Percentiles rank a stretch among this genome's conserved stretches.
Conservation (phyloP, 2,797 vertebrate species). For the Steatocranus sp. region DNA sequence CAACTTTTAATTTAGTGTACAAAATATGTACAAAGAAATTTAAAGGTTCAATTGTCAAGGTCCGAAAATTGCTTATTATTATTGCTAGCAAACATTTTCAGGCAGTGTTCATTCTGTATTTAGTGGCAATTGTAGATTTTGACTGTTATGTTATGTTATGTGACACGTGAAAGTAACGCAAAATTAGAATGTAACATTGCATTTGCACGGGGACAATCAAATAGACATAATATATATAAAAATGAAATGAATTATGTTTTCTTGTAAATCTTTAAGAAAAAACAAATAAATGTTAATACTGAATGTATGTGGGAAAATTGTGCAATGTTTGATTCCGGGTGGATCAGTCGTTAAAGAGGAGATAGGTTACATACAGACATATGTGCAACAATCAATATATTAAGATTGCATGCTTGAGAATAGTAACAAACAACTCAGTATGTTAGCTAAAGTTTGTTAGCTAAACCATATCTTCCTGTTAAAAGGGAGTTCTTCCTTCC, state of each 20-base stretch:
- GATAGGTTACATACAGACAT: rapidly evolving
- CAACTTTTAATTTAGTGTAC: not conserved
- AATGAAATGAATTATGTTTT: not conserved
- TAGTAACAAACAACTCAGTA: not conserved
- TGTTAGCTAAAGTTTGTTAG: not conserved
- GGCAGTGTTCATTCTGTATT: not conserved
- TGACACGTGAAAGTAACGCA: rapidly evolving
- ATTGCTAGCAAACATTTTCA: not conserved
- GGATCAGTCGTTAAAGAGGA: not conserved
- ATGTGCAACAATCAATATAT: not conserved
- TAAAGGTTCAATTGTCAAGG: not conserved
- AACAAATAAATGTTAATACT: not conserved
- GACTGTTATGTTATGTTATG: not conserved
- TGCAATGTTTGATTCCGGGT: rapidly evolving
- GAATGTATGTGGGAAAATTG: not conserved
- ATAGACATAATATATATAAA: not conserved
- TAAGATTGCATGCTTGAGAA: not conserved
- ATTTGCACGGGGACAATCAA: rapidly evolving
- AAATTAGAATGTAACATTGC: not conserved
- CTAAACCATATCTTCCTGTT: not conserved
- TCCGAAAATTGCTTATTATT: not conserved
- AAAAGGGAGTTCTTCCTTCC: not conserved
- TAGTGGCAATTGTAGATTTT: not conserved
- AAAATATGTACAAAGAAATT: not conserved
- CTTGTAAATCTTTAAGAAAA: not conserved